Evolutionary conservation across 2,888 invertebrate genomes (phyloP), one percentile per base, ranked within the genome.

Genomic region (Scrobipalpa atriplicella): DNA sequence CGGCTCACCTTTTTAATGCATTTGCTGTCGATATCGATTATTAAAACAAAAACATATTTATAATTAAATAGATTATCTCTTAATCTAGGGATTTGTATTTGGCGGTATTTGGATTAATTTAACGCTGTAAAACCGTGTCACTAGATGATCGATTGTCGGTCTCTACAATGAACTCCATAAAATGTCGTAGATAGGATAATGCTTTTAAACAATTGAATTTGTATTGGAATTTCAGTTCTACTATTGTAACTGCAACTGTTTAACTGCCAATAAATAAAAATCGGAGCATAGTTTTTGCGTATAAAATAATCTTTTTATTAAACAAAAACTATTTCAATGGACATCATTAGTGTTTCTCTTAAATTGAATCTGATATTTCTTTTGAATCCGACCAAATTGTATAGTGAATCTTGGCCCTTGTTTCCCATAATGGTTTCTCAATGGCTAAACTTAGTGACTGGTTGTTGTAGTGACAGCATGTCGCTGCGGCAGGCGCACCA

Each of bases 381-480:
- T n/a, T n/a, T n/a, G n/a, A n/a, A n/a, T n/a, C n/a, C n/a, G n/a
- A n/a, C n/a, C n/a, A n/a, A n/a, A n/a, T n/a, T 3, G 29, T 29
- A 5, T 3, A 29, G 2, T 29, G 29, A 29, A 29, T 5, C 29
- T 29, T 29, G 2, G 2, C 2, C 29, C 29, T 29, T 3, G 2
- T 29, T 29, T 29, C 2, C 2, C 2, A 29, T 29, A n/a, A 29
- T 29, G 29, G 29, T 5, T 29, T 3, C 29, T 29, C 29, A 29
- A 29, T 29, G 29, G 29, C 29, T 29, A 29, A 29, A 29, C 2
- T 29, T 29, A 7, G 16, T 16, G 38, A 36, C 2, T 36, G 16
- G 36, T 36, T 61, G 60, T 47, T 47, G 36, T 39, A 92, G 92
- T 19, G 92, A 92, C 71, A 91, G 92, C 64, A 83, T 87, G 89